A percentile compares a stretch with the other conserved stretches of the same genome.
Conservation (phyloP, 2,797 vertebrate species). For the Muscicapa striata region DNA sequence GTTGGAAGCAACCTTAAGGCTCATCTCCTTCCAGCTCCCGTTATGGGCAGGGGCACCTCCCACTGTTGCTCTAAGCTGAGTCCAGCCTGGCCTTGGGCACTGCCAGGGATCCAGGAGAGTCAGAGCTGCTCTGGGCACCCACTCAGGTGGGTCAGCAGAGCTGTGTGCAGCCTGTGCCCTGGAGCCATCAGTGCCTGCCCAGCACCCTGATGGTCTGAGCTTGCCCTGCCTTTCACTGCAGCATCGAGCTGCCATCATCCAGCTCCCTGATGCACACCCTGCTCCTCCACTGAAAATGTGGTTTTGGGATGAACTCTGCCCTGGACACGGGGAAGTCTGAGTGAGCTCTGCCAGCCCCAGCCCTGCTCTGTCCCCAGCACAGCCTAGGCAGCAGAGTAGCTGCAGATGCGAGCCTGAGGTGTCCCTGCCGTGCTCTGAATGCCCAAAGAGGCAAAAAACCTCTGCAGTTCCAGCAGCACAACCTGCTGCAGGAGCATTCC, state of each 20-base stretch:
- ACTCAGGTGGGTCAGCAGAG: neutral
- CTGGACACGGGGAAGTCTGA: rapidly evolving
- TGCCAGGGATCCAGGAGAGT: neutral
- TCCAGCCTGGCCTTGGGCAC: neutral
- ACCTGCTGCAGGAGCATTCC: neutral
- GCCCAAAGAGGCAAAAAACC: neutral
- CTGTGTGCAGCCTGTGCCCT: neutral
- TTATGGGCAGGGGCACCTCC: neutral
- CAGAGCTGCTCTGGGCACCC: neutral
- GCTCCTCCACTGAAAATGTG: neutral
- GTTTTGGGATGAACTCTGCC: neutral
- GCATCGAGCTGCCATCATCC: too few species aligned
- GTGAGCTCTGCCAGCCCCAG: neutral
- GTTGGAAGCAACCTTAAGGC: neutral
- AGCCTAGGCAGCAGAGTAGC: neutral
- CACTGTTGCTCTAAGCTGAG: rapidly evolving
- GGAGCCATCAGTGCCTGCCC: neutral
- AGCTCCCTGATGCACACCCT: neutral
- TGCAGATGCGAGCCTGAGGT: neutral
- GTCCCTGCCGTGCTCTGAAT: rapidly evolving
- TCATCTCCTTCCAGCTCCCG: neutral
- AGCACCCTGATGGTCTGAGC: neutral
- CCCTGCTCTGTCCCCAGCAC: neutral
- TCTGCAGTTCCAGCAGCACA: neutral
- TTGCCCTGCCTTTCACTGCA: rapidly evolving